Evolutionary conservation across 2,113 vertebrate genomes (phyloP).

Genomic region (Esox niger): DNA sequence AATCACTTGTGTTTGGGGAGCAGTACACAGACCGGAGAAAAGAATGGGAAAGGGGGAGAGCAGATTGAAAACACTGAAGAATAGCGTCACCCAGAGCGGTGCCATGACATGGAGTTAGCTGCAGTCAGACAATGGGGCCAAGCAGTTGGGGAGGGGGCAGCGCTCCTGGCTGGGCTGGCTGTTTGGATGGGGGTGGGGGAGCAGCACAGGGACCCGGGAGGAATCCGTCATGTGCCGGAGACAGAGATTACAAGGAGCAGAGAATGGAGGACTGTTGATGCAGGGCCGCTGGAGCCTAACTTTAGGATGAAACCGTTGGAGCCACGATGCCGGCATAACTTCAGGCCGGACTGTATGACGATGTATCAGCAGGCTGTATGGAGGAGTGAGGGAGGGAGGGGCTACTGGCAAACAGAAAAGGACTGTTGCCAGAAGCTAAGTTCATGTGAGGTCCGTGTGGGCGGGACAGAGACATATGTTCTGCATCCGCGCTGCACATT

Average conservation of each 20-base stretch:
- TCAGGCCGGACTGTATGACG: background rate
- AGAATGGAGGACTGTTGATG: constrained; percentile 13
- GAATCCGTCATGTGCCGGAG: constrained; percentile 22
- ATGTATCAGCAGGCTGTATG: background rate
- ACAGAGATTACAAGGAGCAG: constrained; percentile 36
- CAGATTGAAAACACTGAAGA: background rate
- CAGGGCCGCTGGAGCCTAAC: constrained; percentile 13
- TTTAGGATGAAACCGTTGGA: too few relatives aligned
- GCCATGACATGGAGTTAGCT: too few relatives aligned
- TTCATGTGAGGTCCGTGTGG: constrained; percentile 62
- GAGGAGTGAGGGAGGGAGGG: background rate
- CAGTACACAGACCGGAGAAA: constrained; percentile 7
- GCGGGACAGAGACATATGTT: constrained; percentile 54
- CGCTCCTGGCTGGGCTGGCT: background rate
- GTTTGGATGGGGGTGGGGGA: background rate
- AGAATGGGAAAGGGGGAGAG: background rate
- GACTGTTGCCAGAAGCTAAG: constrained; percentile 42
- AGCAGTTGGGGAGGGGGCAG: background rate
- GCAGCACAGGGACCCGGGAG: constrained; percentile 18
- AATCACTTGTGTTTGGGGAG: constrained; percentile 31
- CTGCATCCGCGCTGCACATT: constrained; percentile 42
- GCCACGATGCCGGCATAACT: constrained; percentile 28
- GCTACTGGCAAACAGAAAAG: background rate
- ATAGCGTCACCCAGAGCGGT: too few relatives aligned
- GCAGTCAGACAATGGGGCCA: background rate